Evolutionary conservation across 92 coral and sea anemone genomes (phyloP).

Genomic region (Porites lobata): DNA sequence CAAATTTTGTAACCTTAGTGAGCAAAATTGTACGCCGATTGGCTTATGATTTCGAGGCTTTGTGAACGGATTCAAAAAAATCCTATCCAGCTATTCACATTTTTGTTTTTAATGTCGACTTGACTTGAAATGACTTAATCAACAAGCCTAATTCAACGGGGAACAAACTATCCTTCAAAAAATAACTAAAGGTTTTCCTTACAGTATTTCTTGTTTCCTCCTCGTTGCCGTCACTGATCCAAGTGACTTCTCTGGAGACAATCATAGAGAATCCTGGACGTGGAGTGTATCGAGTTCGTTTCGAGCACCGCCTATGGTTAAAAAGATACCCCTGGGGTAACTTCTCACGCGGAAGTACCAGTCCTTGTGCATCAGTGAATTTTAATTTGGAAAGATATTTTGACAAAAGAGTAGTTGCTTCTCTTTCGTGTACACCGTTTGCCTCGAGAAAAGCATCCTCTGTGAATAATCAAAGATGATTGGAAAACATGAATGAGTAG

Average conservation of each 20-base stretch:
- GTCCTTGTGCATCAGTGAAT: conserved; percentile 19
- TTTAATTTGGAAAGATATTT: conserved; percentile 33
- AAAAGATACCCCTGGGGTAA: conserved; percentile 25
- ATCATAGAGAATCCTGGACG: conserved; percentile 34
- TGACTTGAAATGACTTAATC: too few species aligned
- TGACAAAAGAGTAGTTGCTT: conserved; percentile 25
- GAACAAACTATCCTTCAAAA: too few species aligned
- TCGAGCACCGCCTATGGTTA: conserved; percentile 21
- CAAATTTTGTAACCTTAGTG: neutral
- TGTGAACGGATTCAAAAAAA: too few species aligned
- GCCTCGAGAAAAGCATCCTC: neutral
- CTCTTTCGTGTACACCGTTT: conserved; percentile 19
- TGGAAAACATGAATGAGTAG: too few species aligned
- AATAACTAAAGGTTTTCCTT: neutral
- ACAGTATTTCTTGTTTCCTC: conserved; percentile 42
- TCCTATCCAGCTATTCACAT: too few species aligned
- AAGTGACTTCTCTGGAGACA: conserved; percentile 31
- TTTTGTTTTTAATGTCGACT: too few species aligned
- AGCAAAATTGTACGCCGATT: too few species aligned
- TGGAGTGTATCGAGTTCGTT: conserved; percentile 18
- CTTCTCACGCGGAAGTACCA: conserved; percentile 16
- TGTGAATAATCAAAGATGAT: neutral
- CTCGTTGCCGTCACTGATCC: conserved; percentile 19
- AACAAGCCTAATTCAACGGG: too few species aligned
- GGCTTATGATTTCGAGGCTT: too few species aligned